Conservation (phyloP, 2,113 vertebrate genomes). For the Edolisoma coerulescens region DNA sequence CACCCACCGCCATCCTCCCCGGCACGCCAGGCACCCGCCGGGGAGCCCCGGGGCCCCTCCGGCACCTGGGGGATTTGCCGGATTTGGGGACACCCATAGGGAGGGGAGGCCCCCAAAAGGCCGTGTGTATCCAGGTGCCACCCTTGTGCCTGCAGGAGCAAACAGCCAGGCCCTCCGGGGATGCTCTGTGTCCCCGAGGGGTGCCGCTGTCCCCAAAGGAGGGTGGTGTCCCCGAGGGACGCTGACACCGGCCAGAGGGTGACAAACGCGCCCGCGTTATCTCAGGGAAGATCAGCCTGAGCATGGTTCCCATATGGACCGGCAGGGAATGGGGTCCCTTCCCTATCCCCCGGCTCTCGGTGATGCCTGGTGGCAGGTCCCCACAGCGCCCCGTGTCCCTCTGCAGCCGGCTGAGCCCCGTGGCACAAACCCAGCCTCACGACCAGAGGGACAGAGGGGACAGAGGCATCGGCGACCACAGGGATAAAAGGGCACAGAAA, state of each 20-base stretch:
- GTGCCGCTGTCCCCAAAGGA: neutral
- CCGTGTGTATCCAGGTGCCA: rapidly evolving
- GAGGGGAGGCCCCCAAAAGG: neutral
- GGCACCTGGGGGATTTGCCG: neutral
- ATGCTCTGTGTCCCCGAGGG: neutral
- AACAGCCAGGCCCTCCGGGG: neutral
- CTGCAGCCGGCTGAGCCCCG: rapidly evolving
- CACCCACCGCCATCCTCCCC: neutral
- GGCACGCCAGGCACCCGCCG: neutral
- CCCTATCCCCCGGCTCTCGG: rapidly evolving
- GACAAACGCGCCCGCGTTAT: neutral
- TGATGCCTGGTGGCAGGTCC: rapidly evolving
- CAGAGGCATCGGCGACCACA: neutral
- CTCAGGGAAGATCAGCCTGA: neutral
- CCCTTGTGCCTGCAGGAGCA: neutral
- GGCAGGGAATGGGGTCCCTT: neutral
- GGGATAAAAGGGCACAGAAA: neutral
- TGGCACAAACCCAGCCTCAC: neutral
- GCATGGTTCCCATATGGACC: rapidly evolving
- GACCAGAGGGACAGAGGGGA: neutral
- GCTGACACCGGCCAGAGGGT: neutral
- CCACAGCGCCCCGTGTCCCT: neutral
- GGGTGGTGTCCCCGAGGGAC: neutral
- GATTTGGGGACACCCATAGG: neutral
- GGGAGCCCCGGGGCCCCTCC: neutral